Base-by-base conservation (phyloP, 2,888 invertebrate species). In the Drosophila niveifrons region DNA sequence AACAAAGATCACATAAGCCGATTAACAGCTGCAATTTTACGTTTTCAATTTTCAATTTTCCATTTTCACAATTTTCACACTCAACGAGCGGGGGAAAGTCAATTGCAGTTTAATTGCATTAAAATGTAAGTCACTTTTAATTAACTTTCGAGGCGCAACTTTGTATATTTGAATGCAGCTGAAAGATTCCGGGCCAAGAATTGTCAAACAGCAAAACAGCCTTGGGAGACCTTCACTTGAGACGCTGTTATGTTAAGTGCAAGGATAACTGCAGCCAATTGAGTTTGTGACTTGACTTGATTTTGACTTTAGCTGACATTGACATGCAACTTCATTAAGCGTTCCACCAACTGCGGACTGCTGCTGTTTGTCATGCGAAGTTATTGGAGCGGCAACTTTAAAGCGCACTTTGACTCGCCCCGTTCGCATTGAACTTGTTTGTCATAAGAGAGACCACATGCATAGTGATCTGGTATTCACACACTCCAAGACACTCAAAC, bases 371-470 rank as follows among this genome's bases (percentile, higher is more conserved):
- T 59, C 74, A 76, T 31, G 55, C 47, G 48, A 61, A 72, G 80
- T 73, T 75, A 82, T 88, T 83, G 86, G 88, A 78, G 88, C 88
- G 83, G 88, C 88, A 82, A 83, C 88, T 86, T 72, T 65, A 82
- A 86, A 83, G 83, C 78, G 77, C 87, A 80, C 85, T 80, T 80
- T 80, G 79, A 82, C 80, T 80, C 51, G 80, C 59, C 82, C 78
- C 62, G 78, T 72, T 72, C 73, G 70, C 84, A 81, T 86, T 83
- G 83, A 83, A 83, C 83, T 88, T 83, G 88, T 78, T 75, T 75
- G 68, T 51, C 63, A 70, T 58, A 61, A 55, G 44, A 66, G 36
- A 66, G 36, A 36, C 34, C 44, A 53, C 52, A 52, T 23, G 17
- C 46, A 44, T 11, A 44, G 55, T 28, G 34, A 51, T 23, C 15